Evolutionary conservation across 2,888 invertebrate genomes (phyloP), one percentile per base, ranked within the genome.

Genomic region (Andrena praecox): DNA sequence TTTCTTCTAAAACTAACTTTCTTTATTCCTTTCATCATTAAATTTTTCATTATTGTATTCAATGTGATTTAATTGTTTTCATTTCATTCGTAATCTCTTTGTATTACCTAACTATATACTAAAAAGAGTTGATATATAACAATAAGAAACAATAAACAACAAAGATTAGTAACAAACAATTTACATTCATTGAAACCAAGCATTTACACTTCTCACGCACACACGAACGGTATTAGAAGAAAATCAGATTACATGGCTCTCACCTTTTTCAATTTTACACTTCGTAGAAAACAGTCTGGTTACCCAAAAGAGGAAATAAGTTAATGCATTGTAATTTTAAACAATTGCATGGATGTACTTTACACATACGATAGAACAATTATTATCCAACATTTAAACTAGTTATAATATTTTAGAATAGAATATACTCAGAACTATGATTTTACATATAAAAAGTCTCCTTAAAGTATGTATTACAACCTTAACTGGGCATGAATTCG

Each of bases 401-500:
- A 83, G 78, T 73, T 75, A 82, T 69, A 77, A 87, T 85, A 80
- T 75, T 75, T 42, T 79, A 73, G 77, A 88, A 85, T 86, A 83
- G 67, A 87, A 82, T 85, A 86, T 79, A 73, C 52, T 80, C 84
- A 80, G 81, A 85, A 77, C 70, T 86, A 82, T 86, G 66, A 88
- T 78, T 85, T 88, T 88, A 88, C 77, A 88, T 88, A 88, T 88
- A 88, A 88, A 88, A 88, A 88, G 86, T 88, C 56, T 77, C 74
- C 82, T 87, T 87, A 86, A 85, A 88, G 85, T 87, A 87, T 84
- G 78, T 87, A 88, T 87, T 87, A 88, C 86, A 88, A 88, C 82
- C 87, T 88, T 83, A 88, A 85, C 67, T 80, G 85, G 81, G 77
- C 78, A 80, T 86, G 77, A 85, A 88, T 81, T 77, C 50, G 77